Percentiles rank a stretch among this genome's conserved stretches.
phyloP scores from a whole-genome alignment of 2,113 vertebrate species.

The Oophaga pumilio region DNA sequence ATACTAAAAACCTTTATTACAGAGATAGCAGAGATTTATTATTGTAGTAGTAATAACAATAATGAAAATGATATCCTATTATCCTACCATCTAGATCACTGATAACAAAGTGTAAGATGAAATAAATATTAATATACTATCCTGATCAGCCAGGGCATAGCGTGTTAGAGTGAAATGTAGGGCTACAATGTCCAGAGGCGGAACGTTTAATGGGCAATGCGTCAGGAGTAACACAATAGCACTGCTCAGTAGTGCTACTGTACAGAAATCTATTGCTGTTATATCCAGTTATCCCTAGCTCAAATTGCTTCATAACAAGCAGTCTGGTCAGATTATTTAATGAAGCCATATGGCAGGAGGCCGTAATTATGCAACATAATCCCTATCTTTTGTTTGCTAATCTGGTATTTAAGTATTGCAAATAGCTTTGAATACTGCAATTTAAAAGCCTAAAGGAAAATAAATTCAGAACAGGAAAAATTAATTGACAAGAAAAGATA shows the following conservation, averaged over 20 bases:
- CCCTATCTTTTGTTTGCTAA: slow-evolving; percentile 37
- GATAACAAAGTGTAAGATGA: background rate
- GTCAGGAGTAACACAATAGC: slow-evolving; percentile 16
- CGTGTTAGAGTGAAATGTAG: no score
- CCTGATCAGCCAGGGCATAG: background rate
- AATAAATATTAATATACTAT: background rate
- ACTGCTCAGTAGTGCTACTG: background rate
- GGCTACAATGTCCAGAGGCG: no score
- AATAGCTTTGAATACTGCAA: slow-evolving; percentile 14
- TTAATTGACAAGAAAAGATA: background rate
- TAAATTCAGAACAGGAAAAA: background rate
- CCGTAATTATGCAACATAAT: slow-evolving; percentile 52
- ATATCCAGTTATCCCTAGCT: slow-evolving; percentile 38
- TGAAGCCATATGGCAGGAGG: slow-evolving; percentile 47
- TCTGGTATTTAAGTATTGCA: slow-evolving; percentile 48
- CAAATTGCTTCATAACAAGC: slow-evolving; percentile 34
- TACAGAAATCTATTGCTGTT: slow-evolving; percentile 27
- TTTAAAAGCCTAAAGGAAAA: slow-evolving; percentile 18
- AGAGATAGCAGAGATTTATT: no score
- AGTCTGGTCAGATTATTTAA: slow-evolving; percentile 48
- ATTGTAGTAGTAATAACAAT: no score
- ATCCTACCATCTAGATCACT: background rate
- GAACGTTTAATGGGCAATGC: background rate
- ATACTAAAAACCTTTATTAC: no score
- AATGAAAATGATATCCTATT: background rate